Evolutionary conservation across 37 sponge, comb jelly and placozoan genomes (phyloP).

Genomic region (Axinella damicornis): DNA sequence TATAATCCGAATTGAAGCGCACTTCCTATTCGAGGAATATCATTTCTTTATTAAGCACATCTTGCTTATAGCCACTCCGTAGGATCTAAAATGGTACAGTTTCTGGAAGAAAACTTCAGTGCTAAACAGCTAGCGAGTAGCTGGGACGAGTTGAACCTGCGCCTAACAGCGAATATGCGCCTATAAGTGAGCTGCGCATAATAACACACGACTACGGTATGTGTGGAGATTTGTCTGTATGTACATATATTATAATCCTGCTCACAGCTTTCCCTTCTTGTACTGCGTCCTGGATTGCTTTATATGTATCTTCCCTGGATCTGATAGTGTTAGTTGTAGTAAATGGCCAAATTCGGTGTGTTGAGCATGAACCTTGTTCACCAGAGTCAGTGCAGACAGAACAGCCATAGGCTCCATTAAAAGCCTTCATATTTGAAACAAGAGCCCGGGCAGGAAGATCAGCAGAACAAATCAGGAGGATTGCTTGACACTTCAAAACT

Average conservation of each 20-base stretch:
- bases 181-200: too few relatives aligned
- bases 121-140: too few relatives aligned
- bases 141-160: too few relatives aligned
- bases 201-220: neutral
- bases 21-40: too few relatives aligned
- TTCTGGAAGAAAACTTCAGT: too few relatives aligned
- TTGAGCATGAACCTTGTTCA: neutral
- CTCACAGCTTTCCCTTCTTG: neutral
- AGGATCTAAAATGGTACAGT: too few relatives aligned
- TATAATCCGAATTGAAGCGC: too few relatives aligned
- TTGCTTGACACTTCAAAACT: neutral
- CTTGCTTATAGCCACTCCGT: too few relatives aligned
- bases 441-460: constrained; percentile 22
- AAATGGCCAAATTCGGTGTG: neutral
- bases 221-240: neutral
- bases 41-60: too few relatives aligned
- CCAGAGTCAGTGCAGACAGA: neutral
- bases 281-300: neutral
- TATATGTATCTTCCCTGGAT: neutral
- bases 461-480: constrained; percentile 3
- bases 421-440: constrained; percentile 15
- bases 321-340: neutral
- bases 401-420: neutral
- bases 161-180: too few relatives aligned
- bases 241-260: too few relatives aligned